These are phyloP conservation scores for Steinernema carpocapsae DNA, from an alignment of 2,888 invertebrate genomes.

Conservation along the genomic window DNA sequence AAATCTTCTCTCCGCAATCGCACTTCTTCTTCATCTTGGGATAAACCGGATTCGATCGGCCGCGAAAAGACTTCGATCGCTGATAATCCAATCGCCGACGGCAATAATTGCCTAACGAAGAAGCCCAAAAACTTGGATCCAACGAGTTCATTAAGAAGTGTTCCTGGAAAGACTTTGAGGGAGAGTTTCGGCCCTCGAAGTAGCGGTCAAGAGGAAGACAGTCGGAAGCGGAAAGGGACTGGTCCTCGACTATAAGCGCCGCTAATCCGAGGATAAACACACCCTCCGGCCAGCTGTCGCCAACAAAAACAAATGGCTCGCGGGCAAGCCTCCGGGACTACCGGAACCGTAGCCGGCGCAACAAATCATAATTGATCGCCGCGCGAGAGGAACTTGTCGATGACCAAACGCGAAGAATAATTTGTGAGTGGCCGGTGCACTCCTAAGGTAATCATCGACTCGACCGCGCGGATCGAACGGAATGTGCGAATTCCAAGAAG, in stretches of 20 bases:
- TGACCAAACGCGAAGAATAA: background rate
- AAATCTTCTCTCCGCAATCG: background rate
- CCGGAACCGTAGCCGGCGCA: constrained; percentile 29
- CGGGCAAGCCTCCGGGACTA: constrained; percentile 10
- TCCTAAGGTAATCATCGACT: background rate
- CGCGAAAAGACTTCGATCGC: background rate
- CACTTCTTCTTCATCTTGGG: constrained; percentile 7
- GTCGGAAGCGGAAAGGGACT: constrained; percentile 4
- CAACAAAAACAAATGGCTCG: constrained; percentile 30
- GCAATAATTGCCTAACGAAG: constrained; percentile 28
- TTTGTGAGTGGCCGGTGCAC: background rate
- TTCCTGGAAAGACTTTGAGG: background rate
- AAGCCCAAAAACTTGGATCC: background rate
- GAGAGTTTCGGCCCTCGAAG: background rate
- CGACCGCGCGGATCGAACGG: background rate
- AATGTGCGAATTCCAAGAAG: background rate
- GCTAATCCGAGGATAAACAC: constrained; percentile 29
- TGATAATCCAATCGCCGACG: constrained; percentile 9
- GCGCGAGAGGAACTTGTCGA: constrained; percentile 15
- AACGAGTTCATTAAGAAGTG: background rate
- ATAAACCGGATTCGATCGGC: constrained; percentile 19
- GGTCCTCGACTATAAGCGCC: constrained; percentile 9
- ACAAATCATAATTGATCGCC: constrained; percentile 31
- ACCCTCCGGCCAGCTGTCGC: constrained; percentile 21
- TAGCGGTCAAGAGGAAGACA: background rate